Base-by-base conservation (phyloP, 2,797 vertebrate species). In the Eupleurogrammus muticus region DNA sequence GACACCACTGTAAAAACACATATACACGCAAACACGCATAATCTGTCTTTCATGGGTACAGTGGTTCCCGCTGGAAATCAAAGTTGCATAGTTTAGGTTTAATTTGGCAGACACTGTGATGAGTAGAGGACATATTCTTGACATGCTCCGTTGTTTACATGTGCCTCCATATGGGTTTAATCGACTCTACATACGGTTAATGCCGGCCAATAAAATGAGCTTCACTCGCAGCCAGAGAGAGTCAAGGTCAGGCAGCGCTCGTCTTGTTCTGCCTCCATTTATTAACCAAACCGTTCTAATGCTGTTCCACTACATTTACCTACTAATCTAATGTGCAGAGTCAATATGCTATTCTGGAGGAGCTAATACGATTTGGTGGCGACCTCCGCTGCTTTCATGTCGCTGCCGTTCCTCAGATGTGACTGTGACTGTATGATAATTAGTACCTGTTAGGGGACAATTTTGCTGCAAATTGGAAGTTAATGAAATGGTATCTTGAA, bases 241-340 rank as follows among this genome's bases (percentile, higher is more conserved):
- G 66, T 73, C 66, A 87, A 90, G 84, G 83, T 83, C 79, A 77
- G 58, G 34, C 63, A 66, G 57, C 63, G 66, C 68, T 81, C 78
- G 55, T 76, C 62, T 66, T 24, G 66, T 76, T 86, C 70, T 68
- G 49, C 38, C 81, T 78, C 88, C 58, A 75, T 83, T 87, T 85
- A 85, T 80, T 81, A 73, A 78, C 70, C 16, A 81, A 83, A 79
- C 72, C 61, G 71, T 66, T 72, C 48, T 70, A 73, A 84, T 81
- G 62, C 47, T 16, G 82, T 84, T 89, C 79, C 54, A 75, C 77
- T 79, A 73, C 75, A 86, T 90, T 86, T 75, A 72, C 77, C 76
- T 55, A 53, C 80, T 91, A 87, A 91, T 91, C 80, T 79, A 86
- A 90, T 90, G 78, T 58, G 77, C 69, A 85, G 83, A 87, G 87